Evolutionary conservation across 2,888 invertebrate genomes (phyloP).

Genomic region (Anoncus sp.): DNA sequence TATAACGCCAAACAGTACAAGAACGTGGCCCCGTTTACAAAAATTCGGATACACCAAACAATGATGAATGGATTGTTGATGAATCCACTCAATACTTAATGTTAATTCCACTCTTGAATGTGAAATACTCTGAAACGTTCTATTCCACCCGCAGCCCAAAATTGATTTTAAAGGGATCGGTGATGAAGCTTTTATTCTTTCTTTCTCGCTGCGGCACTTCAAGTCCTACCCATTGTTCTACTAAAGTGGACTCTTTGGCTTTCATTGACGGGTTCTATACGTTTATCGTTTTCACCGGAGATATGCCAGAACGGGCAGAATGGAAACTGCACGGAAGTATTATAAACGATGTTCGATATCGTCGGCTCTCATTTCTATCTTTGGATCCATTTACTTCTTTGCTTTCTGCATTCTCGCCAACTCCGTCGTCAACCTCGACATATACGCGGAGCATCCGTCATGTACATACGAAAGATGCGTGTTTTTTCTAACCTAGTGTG

Average conservation of each 20-base stretch:
- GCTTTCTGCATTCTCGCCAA: constrained; percentile 19
- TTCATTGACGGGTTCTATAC: constrained; percentile 25
- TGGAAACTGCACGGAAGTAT: constrained; percentile 33
- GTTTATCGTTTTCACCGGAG: constrained; percentile 4
- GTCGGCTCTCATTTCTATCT: constrained; percentile 20
- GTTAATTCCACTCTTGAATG: constrained; percentile 37
- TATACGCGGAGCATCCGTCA: constrained; percentile 1
- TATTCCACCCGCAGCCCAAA: constrained; percentile 32
- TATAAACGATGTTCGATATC: constrained; percentile 36
- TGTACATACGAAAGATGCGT: constrained; percentile 8
- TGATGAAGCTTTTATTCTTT: constrained; percentile 30
- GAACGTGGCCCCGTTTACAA: background rate
- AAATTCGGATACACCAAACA: background rate
- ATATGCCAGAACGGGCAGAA: constrained; percentile 22
- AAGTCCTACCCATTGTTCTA: constrained; percentile 37
- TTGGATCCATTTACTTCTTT: constrained; percentile 29
- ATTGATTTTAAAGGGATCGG: constrained; percentile 44
- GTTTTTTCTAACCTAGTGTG: background rate
- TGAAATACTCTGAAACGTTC: constrained; percentile 9
- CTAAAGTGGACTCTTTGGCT: constrained; percentile 35
- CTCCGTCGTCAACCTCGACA: constrained; percentile 24
- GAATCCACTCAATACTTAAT: constrained; percentile 20
- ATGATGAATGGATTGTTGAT: constrained; percentile 19
- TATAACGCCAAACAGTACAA: background rate
- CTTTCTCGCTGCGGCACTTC: constrained; percentile 15